Evolutionary conservation across 2,113 vertebrate species (phyloP), one percentile per base, ranked within the genome.

Genomic region (Pollimyrus isidori): DNA sequence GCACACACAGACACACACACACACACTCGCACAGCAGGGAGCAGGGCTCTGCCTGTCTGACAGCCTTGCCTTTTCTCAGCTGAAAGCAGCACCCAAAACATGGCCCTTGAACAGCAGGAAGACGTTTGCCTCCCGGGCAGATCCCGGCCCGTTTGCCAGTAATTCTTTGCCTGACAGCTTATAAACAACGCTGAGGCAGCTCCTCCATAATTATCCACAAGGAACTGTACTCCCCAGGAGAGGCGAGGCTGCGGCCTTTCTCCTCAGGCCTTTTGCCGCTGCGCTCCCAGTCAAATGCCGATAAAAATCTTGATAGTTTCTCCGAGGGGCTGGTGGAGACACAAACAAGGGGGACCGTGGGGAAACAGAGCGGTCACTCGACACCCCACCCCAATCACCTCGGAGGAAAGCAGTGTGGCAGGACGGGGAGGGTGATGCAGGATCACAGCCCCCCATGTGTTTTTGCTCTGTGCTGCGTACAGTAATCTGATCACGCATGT

Each of bases 101-200:
- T 62, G 80, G 90, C 92, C 92, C 92, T 93, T 30, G 26, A 35
- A 84, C 80, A 90, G 13, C 50, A 53, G 85, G 88, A 91, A 92
- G 89, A 92, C 86, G 86, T 90, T 62, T 88, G n/a, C 87, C 23
- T 91, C 19, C 15, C 88, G 89, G 73, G 89, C 90, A 89, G 46
- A 90, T 92, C 89, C 89, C 92, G 83, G 89, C 89, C 83, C 86
- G 89, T 91, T 90, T 90, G 89, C 21, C 90, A 86, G 15, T 76
- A 76, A 89, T 88, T 90, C 90, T 93, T 90, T 93, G 92, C 93
- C 93, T 93, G 90, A 94, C 91, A 94, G 91, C 91, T 93, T 92
- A 92, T 91, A 91, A 92, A 92, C 89, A 90, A 89, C 94, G 92
- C 94, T 93, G 92, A 93, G 87, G 87, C 91, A 91, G 88, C 89